These are phyloP conservation scores for Corythornis vintsioides DNA, from an alignment of 2,113 vertebrate species.

Conservation along the genomic window DNA sequence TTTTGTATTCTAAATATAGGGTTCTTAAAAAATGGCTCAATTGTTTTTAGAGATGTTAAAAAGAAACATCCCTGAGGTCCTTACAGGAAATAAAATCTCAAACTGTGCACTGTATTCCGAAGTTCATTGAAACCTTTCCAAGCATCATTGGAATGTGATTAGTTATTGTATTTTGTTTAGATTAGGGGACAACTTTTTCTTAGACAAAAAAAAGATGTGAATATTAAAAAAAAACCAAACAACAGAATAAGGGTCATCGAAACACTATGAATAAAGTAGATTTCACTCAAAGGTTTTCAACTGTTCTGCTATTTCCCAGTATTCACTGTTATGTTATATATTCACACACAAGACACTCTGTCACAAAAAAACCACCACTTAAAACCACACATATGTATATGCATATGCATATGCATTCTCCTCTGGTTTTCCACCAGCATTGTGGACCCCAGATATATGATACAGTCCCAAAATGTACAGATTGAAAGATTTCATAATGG, in stretches of 20 bases:
- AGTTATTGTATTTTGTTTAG: background rate
- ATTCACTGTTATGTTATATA: background rate
- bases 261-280: background rate
- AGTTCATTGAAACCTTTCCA: background rate
- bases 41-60: background rate
- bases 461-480: background rate
- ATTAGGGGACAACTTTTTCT: background rate
- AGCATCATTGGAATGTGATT: background rate
- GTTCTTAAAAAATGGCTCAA: background rate
- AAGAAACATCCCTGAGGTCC: background rate
- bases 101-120: background rate
- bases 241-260: background rate
- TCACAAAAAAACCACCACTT: background rate
- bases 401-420: fast-evolving
- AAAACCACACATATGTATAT: fast-evolving
- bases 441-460: background rate
- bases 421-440: background rate
- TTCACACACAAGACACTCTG: background rate
- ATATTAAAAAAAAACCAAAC: fast-evolving
- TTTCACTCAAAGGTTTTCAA: background rate
- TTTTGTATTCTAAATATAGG: background rate
- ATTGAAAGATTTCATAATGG: background rate
- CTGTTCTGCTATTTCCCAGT: background rate
- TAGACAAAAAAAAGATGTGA: background rate
- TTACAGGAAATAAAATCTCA: background rate